Percentiles rank a stretch among this genome's conserved stretches.
phyloP scores from a whole-genome alignment of 2,888 invertebrate species.

The Oligia fasciuncula region DNA sequence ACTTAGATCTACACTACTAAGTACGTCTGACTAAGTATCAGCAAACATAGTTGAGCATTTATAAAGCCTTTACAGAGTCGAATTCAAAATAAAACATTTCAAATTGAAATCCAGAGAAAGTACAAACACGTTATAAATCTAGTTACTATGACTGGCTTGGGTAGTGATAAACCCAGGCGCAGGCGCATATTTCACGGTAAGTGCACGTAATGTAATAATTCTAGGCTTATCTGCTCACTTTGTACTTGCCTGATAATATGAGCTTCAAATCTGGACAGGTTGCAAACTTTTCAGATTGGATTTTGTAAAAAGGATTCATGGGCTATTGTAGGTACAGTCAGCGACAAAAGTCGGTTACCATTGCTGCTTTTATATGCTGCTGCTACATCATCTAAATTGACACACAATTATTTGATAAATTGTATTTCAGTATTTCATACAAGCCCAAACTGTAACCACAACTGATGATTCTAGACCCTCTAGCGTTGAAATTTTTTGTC shows the following conservation, averaged over 20 bases:
- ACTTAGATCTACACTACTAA: background rate
- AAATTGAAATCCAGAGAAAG: conserved; percentile 51
- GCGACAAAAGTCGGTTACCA: background rate
- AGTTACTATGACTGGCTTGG: conserved; percentile 58
- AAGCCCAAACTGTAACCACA: background rate
- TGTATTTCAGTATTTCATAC: background rate
- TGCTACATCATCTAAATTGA: background rate
- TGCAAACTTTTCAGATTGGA: conserved; percentile 28
- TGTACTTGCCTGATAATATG: conserved; percentile 60
- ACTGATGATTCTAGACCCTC: background rate
- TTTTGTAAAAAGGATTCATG: conserved; percentile 4
- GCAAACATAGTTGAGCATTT: too few species aligned
- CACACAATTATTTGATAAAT: background rate
- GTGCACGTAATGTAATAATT: conserved; percentile 71
- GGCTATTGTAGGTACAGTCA: background rate
- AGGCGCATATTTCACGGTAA: conserved; percentile 74
- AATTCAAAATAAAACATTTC: conserved; percentile 29
- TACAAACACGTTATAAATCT: conserved; percentile 59
- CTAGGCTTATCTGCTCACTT: conserved; percentile 62
- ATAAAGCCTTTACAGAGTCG: background rate
- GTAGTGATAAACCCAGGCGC: conserved; percentile 67
- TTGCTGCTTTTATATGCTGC: background rate
- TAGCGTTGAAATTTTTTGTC: too few species aligned
- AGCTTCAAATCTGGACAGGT: conserved; percentile 41
- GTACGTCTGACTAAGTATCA: too few species aligned